A percentile compares a stretch with the other conserved stretches of the same genome.
phyloP scores from a whole-genome alignment of 2,888 invertebrate genomes.

The Cheilosia scutellata region DNA sequence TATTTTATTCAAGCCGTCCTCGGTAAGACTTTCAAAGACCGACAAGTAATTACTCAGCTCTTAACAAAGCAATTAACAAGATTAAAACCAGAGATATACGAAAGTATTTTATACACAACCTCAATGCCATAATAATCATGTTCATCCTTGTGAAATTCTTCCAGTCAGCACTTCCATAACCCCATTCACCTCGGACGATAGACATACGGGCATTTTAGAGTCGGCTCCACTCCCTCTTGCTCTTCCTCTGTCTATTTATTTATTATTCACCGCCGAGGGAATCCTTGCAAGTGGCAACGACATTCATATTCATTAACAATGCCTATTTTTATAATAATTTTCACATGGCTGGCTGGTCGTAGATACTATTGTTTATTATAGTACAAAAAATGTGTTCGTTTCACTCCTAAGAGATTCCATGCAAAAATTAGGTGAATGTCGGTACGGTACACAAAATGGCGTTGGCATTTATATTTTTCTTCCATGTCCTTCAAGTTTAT shows the following conservation, averaged over 20 bases:
- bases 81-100: slow-evolving; percentile 57
- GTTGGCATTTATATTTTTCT: slow-evolving; percentile 5
- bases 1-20: slow-evolving; percentile 15
- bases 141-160: slow-evolving; percentile 43
- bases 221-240: background rate
- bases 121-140: slow-evolving; percentile 53
- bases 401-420: slow-evolving; percentile 43
- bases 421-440: slow-evolving; percentile 64
- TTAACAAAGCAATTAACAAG: slow-evolving; percentile 70
- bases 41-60: slow-evolving; percentile 61
- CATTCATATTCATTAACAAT: slow-evolving; percentile 65
- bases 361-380: slow-evolving; percentile 48
- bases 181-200: slow-evolving; percentile 47
- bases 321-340: slow-evolving; percentile 63
- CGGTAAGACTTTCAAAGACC: slow-evolving; percentile 26
- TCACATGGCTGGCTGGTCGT: slow-evolving; percentile 51
- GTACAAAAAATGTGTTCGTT: slow-evolving; percentile 42
- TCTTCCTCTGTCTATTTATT: background rate
- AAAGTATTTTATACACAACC: slow-evolving; percentile 36
- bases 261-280: slow-evolving; percentile 36
- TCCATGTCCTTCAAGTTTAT: slow-evolving; percentile 45
- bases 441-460: slow-evolving; percentile 19
- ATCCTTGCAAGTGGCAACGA: slow-evolving; percentile 68
- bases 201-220: slow-evolving; percentile 37
- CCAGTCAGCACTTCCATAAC: slow-evolving; percentile 31